Conservation (phyloP, 30 jellyfish, hydroid and myxozoan species). For the Hydractinia symbiolongicarpus region DNA sequence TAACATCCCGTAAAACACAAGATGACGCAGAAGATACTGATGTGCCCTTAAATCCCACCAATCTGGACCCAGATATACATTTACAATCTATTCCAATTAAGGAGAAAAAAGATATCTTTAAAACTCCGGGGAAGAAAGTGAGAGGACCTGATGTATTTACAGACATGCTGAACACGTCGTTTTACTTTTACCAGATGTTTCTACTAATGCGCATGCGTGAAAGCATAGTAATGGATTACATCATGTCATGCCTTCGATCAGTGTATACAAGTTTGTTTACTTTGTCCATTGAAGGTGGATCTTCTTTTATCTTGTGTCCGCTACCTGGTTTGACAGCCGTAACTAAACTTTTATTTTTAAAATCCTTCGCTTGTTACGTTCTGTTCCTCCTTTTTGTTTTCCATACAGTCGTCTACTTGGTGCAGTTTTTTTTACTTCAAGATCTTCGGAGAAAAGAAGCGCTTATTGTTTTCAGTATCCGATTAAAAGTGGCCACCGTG, state of each 20-base stretch:
- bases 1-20: no score
- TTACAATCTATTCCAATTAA: background rate
- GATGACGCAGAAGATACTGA: conserved; percentile 1
- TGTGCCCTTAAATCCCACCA: background rate
- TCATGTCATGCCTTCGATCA: conserved; percentile 44
- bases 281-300: conserved; percentile 60
- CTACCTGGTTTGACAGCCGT: conserved; percentile 62
- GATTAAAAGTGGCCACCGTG: conserved; percentile 85
- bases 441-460: conserved; percentile 23
- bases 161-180: conserved; percentile 54
- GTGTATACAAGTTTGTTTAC: conserved; percentile 73
- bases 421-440: conserved; percentile 21
- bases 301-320: conserved; percentile 64
- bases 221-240: conserved; percentile 38
- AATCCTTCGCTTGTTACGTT: conserved; percentile 67
- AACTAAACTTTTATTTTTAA: conserved; percentile 57
- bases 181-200: conserved; percentile 81
- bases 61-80: background rate
- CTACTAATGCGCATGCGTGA: conserved; percentile 77
- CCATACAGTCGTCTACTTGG: conserved; percentile 26
- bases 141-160: conserved; percentile 60
- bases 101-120: background rate
- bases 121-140: background rate
- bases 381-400: conserved; percentile 41
- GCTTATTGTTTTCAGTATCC: conserved; percentile 32